Conservation (phyloP, 2,797 vertebrate species). For the Synanceia verrucosa region DNA sequence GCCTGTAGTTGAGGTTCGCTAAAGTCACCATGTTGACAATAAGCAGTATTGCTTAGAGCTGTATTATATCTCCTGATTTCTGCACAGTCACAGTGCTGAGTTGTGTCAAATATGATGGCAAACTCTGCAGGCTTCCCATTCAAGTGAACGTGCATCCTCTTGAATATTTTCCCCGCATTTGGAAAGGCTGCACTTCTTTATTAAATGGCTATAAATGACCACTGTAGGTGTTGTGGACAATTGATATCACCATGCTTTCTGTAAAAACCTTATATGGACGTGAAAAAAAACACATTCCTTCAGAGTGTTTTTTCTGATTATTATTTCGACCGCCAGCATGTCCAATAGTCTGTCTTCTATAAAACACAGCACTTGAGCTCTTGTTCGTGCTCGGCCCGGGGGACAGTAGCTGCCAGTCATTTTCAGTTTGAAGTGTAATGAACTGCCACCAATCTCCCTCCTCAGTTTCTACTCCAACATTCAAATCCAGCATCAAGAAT, state of each 20-base stretch:
- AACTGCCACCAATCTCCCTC: constrained; percentile 66
- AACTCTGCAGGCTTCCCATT: constrained; percentile 8
- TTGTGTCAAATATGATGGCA: constrained; percentile 11
- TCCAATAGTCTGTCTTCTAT: constrained; percentile 40
- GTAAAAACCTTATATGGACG: constrained; percentile 30
- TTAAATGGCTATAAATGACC: constrained; percentile 39
- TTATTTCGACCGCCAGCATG: constrained; percentile 50
- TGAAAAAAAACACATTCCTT: constrained; percentile 21
- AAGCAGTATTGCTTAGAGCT: constrained; percentile 23
- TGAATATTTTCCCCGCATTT: constrained; percentile 29
- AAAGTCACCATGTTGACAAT: constrained; percentile 29
- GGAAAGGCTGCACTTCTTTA: constrained; percentile 39
- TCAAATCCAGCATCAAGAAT: constrained; percentile 71
- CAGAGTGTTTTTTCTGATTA: constrained; percentile 38
- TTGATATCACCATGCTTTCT: constrained; percentile 26
- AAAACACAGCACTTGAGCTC: constrained; percentile 39
- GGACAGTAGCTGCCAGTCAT: constrained; percentile 68
- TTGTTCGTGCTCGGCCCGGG: constrained; percentile 34
- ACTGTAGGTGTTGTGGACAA: constrained; percentile 26
- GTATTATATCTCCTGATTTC: background rate
- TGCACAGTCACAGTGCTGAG: constrained; percentile 18
- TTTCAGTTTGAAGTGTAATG: constrained; percentile 68
- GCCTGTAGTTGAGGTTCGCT: constrained; percentile 35
- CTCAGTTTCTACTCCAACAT: constrained; percentile 63
- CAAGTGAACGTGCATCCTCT: constrained; percentile 29